Percentiles rank a stretch among this genome's conserved stretches.
Conservation (phyloP, 2,113 vertebrate genomes). For the Oxyruncus cristatus region DNA sequence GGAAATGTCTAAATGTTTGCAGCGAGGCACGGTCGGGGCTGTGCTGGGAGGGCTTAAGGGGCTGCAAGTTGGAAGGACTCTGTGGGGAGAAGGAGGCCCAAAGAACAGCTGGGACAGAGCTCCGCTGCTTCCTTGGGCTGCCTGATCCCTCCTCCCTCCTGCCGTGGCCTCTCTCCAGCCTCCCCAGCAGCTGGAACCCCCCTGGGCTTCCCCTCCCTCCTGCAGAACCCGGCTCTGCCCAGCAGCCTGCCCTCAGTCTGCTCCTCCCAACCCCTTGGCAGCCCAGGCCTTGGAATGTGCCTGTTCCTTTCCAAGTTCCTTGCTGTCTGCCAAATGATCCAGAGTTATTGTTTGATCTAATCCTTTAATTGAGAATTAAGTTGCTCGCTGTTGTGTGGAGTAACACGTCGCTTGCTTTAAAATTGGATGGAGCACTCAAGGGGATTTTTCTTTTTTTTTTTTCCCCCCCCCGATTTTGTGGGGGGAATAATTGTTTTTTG, state of each 20-base stretch:
- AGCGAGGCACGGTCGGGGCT: background rate
- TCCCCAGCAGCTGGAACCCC: background rate
- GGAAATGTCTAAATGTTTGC: background rate
- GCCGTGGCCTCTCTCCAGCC: background rate
- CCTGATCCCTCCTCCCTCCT: background rate
- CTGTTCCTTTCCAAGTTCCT: background rate
- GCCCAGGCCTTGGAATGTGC: background rate
- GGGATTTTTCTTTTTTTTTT: slow-evolving; percentile 18
- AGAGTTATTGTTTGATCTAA: slow-evolving; percentile 2
- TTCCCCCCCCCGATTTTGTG: background rate
- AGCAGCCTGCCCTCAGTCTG: background rate
- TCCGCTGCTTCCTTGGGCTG: background rate
- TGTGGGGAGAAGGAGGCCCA: background rate
- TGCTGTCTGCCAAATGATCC: background rate
- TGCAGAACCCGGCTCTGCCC: too few relatives aligned
- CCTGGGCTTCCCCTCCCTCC: background rate
- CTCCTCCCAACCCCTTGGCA: background rate
- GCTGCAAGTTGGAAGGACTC: background rate
- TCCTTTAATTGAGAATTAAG: background rate
- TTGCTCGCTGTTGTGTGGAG: background rate
- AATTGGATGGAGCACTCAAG: background rate
- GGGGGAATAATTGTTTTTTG: background rate
- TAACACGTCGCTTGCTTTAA: background rate
- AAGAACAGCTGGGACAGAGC: background rate
- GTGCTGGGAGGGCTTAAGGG: background rate